A percentile compares a stretch with the other conserved stretches of the same genome.
These are phyloP conservation scores for Meloidogyne hapla DNA, from an alignment of 1,140 invertebrate species.

Conservation along the genomic window DNA sequence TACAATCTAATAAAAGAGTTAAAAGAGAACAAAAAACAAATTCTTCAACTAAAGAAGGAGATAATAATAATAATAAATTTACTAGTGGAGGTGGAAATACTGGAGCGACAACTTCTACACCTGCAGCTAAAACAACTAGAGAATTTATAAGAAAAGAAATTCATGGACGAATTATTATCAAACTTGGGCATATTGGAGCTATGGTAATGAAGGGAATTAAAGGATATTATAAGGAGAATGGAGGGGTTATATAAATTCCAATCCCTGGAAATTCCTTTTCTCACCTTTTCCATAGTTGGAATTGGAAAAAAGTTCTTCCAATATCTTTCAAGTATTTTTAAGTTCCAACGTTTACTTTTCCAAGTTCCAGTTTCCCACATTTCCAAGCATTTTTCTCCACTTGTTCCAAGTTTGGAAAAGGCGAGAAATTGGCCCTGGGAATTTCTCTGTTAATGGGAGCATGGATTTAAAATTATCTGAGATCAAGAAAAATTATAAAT, in stretches of 20 bases:
- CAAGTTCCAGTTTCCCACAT: too few relatives aligned
- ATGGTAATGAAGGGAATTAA: background rate
- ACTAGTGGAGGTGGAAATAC: background rate
- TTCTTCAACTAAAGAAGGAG: conserved; percentile 3
- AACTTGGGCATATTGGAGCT: conserved; percentile 25
- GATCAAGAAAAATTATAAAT: too few relatives aligned
- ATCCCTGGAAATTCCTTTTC: too few relatives aligned
- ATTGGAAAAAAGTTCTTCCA: too few relatives aligned
- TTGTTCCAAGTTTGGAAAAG: too few relatives aligned
- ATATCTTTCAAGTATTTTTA: too few relatives aligned
- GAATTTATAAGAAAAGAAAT: conserved; percentile 19
- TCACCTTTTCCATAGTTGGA: too few relatives aligned
- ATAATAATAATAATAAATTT: background rate
- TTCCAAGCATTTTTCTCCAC: too few relatives aligned
- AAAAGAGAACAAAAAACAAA: background rate
- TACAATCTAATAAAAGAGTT: conserved; percentile 2
- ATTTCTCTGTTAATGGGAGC: too few relatives aligned
- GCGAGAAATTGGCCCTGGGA: too few relatives aligned
- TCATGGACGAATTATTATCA: conserved; percentile 13
- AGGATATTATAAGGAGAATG: background rate
- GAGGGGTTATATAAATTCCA: background rate
- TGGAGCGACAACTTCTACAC: background rate
- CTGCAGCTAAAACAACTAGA: background rate
- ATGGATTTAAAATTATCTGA: too few relatives aligned
- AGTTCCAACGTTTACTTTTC: too few relatives aligned